A percentile compares a stretch with the other conserved stretches of the same genome.
Evolutionary conservation across 2,797 vertebrate genomes (phyloP).

Genomic region (Nyctalus aviator): DNA sequence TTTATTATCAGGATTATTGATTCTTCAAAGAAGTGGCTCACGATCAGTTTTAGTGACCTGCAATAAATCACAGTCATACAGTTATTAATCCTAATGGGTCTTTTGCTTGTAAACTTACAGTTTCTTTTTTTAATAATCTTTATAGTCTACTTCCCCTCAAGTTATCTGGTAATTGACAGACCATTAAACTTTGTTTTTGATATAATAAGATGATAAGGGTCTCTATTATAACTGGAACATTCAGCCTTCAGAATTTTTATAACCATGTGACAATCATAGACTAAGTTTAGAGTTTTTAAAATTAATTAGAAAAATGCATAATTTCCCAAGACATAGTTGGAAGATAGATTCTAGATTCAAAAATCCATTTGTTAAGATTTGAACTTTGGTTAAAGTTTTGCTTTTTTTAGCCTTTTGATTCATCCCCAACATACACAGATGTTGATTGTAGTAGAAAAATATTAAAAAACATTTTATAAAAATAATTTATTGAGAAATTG

Average conservation of each 20-base stretch:
- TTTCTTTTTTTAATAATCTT: not conserved
- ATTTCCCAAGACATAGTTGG: not conserved
- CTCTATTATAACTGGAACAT: not conserved
- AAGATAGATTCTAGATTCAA: not conserved
- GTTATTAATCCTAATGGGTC: conserved; percentile 21
- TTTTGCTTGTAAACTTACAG: not conserved
- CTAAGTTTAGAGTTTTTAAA: not conserved
- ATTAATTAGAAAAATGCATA: conserved; percentile 21
- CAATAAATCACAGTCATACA: conserved; percentile 53
- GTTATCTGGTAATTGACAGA: not conserved
- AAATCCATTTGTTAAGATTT: not conserved
- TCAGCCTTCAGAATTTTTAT: not conserved
- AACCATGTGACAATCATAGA: not conserved
- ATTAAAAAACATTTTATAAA: conserved; percentile 15
- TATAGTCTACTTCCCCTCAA: not conserved
- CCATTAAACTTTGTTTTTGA: not conserved
- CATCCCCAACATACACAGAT: not conserved
- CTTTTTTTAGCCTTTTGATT: not conserved
- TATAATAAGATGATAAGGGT: not conserved
- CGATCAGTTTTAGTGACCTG: conserved; percentile 57
- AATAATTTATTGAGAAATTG: not conserved
- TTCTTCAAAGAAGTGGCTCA: conserved; percentile 58
- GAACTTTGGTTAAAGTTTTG: conserved; percentile 15
- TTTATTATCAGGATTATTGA: conserved; percentile 40
- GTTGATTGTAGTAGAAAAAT: not conserved